Evolutionary conservation across 2,113 vertebrate species (phyloP).

Genomic region (Hipposideros armiger): DNA sequence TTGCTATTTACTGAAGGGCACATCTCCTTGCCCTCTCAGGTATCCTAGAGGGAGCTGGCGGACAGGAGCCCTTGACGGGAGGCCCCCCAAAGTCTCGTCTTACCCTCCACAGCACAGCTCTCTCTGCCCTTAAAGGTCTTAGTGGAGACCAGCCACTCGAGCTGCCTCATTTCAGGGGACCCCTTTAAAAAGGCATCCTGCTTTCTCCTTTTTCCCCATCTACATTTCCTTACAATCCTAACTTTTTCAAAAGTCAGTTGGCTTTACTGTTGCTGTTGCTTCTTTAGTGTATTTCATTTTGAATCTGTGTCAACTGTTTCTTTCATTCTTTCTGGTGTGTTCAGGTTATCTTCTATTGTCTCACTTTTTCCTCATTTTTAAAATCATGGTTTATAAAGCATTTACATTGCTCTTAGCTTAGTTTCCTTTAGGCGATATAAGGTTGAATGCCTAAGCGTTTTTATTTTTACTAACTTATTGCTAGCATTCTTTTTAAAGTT

Average conservation of each 20-base stretch:
- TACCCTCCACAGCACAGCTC: too few species aligned
- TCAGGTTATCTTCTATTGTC: background rate
- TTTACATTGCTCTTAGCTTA: background rate
- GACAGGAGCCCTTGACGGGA: background rate
- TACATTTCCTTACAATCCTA: background rate
- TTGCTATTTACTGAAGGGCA: background rate
- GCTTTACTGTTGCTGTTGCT: background rate
- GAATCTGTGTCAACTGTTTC: background rate
- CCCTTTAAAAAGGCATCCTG: background rate
- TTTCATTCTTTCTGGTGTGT: background rate
- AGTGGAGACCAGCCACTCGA: fast-evolving
- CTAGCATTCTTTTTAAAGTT: background rate
- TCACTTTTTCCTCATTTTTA: background rate
- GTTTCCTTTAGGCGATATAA: background rate
- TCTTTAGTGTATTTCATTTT: background rate
- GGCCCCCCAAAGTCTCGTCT: background rate
- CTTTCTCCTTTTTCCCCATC: background rate
- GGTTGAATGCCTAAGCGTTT: background rate
- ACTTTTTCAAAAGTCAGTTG: background rate
- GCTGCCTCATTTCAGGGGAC: background rate
- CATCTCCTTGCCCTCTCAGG: background rate
- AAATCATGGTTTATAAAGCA: background rate
- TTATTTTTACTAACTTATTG: background rate
- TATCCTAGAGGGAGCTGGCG: background rate
- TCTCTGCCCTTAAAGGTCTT: background rate